phyloP scores from a whole-genome alignment of 2,113 vertebrate genomes.

The Tachuris rubrigastra region DNA sequence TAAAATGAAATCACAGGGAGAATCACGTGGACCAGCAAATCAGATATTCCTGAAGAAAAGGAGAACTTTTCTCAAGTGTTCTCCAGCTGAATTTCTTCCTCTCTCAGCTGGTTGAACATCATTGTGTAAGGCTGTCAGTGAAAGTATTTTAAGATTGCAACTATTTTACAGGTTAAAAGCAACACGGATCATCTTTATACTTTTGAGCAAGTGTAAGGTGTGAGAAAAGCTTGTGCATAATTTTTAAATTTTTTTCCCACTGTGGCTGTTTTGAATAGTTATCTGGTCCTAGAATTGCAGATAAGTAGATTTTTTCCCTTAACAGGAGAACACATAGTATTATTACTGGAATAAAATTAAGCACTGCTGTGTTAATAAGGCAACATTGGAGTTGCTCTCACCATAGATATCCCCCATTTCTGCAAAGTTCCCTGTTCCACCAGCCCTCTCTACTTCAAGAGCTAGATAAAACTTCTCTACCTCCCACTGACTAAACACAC shows the following conservation, averaged over 20 bases:
- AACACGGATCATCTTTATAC: background rate
- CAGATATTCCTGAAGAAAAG: background rate
- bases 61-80: background rate
- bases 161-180: background rate
- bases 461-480: background rate
- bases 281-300: background rate
- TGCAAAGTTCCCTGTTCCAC: background rate
- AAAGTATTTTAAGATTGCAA: background rate
- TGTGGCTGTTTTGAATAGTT: background rate
- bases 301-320: background rate
- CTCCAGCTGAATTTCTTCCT: background rate
- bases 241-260: background rate
- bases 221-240: background rate
- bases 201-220: background rate
- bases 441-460: background rate
- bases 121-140: background rate
- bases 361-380: background rate
- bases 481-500: background rate
- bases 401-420: background rate
- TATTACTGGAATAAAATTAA: background rate
- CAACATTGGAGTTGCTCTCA: background rate
- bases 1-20: background rate
- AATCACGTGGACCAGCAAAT: background rate
- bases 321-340: background rate
- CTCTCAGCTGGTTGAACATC: background rate